Evolutionary conservation across 2,797 vertebrate genomes (phyloP).

Genomic region (Euthynnus affinis): DNA sequence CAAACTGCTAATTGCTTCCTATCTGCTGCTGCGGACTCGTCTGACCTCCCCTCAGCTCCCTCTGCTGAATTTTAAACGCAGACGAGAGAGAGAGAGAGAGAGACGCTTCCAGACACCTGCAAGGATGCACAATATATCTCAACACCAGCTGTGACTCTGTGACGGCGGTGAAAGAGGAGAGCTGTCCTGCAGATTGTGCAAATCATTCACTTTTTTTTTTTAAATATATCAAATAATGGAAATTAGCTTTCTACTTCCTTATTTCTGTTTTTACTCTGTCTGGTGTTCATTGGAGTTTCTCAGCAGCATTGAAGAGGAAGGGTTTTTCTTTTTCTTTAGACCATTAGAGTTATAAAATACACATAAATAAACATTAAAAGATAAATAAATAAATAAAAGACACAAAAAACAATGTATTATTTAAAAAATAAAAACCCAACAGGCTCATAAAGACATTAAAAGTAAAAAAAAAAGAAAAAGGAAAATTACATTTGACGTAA

Average conservation of each 20-base stretch:
- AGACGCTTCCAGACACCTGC: constrained; percentile 11
- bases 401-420: no score
- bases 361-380: no score
- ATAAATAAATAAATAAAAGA: no score
- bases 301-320: not conserved
- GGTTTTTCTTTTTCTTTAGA: not conserved
- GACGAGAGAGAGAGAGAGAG: no score
- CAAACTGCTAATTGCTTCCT: constrained; percentile 54
- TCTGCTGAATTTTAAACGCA: constrained; percentile 24
- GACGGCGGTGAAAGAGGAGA: not conserved
- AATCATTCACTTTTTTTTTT: constrained; percentile 8
- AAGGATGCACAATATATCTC: not conserved
- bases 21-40: constrained; percentile 36
- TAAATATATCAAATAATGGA: not conserved
- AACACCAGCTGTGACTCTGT: not conserved
- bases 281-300: not conserved
- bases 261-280: not conserved
- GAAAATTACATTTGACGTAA: no score
- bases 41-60: constrained; percentile 32
- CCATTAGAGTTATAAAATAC: no score
- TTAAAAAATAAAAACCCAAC: no score
- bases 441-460: no score
- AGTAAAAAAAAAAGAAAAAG: no score
- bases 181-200: not conserved
- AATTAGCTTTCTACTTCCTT: not conserved